A percentile compares a stretch with the other conserved stretches of the same genome.
Conservation (phyloP, 2,113 vertebrate genomes). For the Chamaetylas fuelleborni region DNA sequence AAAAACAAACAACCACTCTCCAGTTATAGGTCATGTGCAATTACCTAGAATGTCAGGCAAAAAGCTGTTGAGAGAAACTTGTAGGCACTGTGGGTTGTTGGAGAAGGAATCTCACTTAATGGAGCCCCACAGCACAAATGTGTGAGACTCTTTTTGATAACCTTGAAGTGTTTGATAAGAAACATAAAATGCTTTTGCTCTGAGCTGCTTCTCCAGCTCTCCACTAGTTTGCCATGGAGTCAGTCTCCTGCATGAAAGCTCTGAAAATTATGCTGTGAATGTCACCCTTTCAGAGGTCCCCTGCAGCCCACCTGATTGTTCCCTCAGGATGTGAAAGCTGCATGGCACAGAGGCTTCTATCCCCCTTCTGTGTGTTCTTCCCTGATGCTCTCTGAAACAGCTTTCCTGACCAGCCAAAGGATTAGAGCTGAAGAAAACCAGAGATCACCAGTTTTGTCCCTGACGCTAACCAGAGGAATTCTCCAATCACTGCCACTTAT, state of each 20-base stretch:
- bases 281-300: background rate
- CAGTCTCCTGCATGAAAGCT: background rate
- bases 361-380: background rate
- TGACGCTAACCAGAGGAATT: conserved; percentile 28
- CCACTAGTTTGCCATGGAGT: background rate
- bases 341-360: background rate
- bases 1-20: background rate
- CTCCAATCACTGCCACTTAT: background rate
- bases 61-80: background rate
- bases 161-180: conserved; percentile 31
- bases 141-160: conserved; percentile 1
- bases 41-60: conserved; percentile 19
- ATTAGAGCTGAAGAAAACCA: conserved; percentile 49
- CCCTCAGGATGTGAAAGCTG: background rate
- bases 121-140: background rate
- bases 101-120: background rate
- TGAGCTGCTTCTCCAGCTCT: background rate
- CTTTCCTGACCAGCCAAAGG: background rate
- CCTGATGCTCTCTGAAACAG: background rate
- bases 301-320: background rate
- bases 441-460: background rate
- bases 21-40: conserved; percentile 9
- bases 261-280: background rate
- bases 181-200: background rate
- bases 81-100: background rate